Evolutionary conservation across 2,113 vertebrate species (phyloP).

Genomic region (Delphinapterus leucas): DNA sequence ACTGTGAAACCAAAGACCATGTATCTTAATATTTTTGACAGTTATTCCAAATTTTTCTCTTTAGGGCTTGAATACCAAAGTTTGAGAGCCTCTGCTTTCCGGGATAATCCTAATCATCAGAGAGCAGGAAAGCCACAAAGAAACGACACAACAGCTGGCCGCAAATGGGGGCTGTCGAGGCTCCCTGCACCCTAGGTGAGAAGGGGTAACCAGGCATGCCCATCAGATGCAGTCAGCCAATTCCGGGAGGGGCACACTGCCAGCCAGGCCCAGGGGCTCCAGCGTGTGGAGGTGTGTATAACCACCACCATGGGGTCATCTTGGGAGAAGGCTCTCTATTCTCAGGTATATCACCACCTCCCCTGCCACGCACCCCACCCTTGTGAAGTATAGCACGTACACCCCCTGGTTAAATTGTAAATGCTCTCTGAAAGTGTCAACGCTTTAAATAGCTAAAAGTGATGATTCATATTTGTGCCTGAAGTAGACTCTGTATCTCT

Average conservation of each 20-base stretch:
- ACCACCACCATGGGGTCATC: not conserved
- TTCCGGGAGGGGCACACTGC: not conserved
- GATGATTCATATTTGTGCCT: not conserved
- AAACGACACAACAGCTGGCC: not conserved
- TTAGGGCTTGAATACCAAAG: not conserved
- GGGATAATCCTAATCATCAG: not conserved
- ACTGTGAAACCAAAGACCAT: not conserved
- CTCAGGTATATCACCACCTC: not conserved
- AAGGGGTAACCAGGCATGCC: not conserved
- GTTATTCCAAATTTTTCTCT: conserved; percentile 7
- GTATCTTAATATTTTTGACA: conserved; percentile 12
- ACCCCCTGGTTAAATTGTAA: not conserved
- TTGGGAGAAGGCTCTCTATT: not conserved
- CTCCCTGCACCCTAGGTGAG: not conserved
- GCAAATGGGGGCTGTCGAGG: not conserved
- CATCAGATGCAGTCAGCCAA: not conserved
- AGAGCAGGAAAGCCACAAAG: not conserved
- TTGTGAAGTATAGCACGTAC: not conserved
- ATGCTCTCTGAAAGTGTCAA: not conserved
- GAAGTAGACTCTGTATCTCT: not conserved
- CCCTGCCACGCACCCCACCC: not conserved
- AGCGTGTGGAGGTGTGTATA: not conserved
- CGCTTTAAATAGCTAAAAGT: not conserved
- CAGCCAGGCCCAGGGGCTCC: not conserved
- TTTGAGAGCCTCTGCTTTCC: conserved; percentile 22